Conservation (phyloP, 2,888 invertebrate species). For the Sinodicranocentrus sp. region DNA sequence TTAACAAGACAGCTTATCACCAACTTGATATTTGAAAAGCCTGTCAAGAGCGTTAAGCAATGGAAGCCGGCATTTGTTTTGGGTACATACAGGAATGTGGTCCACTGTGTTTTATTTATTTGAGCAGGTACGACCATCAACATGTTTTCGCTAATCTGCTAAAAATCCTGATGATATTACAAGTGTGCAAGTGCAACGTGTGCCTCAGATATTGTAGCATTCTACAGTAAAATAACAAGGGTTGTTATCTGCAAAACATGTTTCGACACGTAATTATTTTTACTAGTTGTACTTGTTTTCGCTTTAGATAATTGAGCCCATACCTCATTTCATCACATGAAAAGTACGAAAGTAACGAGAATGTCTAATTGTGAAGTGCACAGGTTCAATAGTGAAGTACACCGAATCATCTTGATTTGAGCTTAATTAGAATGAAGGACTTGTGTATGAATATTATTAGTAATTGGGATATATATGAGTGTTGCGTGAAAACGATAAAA, state of each 20-base stretch:
- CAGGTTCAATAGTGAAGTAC: neutral
- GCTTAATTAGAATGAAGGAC: neutral
- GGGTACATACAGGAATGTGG: no score
- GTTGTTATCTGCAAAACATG: neutral
- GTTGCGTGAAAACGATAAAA: slow-evolving; percentile 2
- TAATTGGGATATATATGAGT: slow-evolving; percentile 5
- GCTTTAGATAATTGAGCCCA: neutral
- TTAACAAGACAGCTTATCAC: no score
- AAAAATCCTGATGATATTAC: no score
- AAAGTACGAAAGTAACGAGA: neutral
- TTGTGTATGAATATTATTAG: neutral
- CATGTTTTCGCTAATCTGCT: no score
- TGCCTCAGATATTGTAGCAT: neutral
- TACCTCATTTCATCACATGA: slow-evolving; percentile 4
- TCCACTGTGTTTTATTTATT: no score
- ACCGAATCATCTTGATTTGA: neutral
- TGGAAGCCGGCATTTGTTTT: no score
- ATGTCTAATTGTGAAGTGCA: neutral
- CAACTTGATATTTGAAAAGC: no score
- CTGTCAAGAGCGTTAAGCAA: no score
- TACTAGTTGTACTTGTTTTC: slow-evolving; percentile 7
- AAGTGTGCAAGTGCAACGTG: no score
- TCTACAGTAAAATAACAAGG: neutral
- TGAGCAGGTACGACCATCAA: no score
- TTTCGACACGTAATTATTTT: neutral